phyloP scores from a whole-genome alignment of 1,140 invertebrate species.

The Solenopsis invicta region DNA sequence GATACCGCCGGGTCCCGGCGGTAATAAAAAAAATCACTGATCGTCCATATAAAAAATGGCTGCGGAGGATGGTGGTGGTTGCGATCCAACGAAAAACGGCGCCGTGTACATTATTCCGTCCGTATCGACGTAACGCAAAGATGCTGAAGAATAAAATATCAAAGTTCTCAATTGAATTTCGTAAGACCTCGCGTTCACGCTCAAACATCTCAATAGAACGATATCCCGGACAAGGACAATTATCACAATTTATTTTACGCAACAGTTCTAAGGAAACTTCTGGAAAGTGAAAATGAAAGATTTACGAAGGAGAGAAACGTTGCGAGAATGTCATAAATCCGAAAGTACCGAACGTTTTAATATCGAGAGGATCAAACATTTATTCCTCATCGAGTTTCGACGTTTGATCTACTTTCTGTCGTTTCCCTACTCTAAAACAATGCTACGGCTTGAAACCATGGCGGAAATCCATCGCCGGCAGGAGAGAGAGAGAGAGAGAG shows the following conservation, averaged over 20 bases:
- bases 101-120: conserved; percentile 10
- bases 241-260: neutral
- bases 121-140: neutral
- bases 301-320: neutral
- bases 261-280: neutral
- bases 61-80: neutral
- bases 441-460: neutral
- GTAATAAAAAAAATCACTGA: conserved; percentile 62
- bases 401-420: conserved; percentile 3
- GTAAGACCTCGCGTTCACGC: neutral
- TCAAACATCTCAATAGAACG: neutral
- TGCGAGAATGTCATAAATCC: neutral
- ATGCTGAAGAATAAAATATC: conserved; percentile 7
- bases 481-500: neutral
- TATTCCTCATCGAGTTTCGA: conserved; percentile 15
- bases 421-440: neutral
- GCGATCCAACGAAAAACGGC: conserved; percentile 33
- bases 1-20: conserved; percentile 5
- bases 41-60: conserved; percentile 53
- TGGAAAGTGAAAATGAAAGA: neutral
- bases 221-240: neutral
- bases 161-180: conserved; percentile 15
- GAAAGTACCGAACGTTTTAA: neutral
- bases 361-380: conserved; percentile 4
- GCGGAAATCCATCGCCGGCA: conserved; percentile 3